Conservation (phyloP, 2,797 vertebrate genomes). For the Pseudochaenichthys georgianus region DNA sequence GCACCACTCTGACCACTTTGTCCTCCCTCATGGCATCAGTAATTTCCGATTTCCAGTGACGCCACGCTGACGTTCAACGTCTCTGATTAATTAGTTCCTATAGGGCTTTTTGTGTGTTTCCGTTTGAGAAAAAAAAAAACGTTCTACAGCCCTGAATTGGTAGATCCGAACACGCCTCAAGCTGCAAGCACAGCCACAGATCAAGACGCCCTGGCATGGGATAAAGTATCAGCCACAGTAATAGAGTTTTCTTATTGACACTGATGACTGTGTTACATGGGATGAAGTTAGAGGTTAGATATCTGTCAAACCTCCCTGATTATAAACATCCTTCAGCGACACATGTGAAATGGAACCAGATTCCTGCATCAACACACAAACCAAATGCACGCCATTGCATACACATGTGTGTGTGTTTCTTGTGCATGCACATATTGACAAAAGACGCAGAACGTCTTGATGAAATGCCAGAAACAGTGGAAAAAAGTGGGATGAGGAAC, state of each 20-base stretch:
- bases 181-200: slow-evolving; percentile 34
- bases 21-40: slow-evolving; percentile 47
- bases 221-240: slow-evolving; percentile 40
- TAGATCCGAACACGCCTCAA: slow-evolving; percentile 42
- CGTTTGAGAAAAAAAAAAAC: slow-evolving; percentile 23
- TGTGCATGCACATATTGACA: slow-evolving; percentile 21
- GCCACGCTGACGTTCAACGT: slow-evolving; percentile 47
- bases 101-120: slow-evolving; percentile 48
- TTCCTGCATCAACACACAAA: background rate
- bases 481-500: slow-evolving; percentile 72
- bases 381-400: slow-evolving; percentile 4
- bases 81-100: slow-evolving; percentile 67
- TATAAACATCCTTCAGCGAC: slow-evolving; percentile 62
- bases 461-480: slow-evolving; percentile 61
- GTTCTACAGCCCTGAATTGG: slow-evolving; percentile 37
- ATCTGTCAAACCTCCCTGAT: slow-evolving; percentile 61
- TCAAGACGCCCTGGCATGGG: slow-evolving; percentile 45
- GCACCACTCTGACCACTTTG: slow-evolving; percentile 33
- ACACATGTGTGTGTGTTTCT: background rate
- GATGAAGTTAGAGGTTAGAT: slow-evolving; percentile 44
- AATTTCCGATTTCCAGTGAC: slow-evolving; percentile 58
- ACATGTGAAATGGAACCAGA: slow-evolving; percentile 39
- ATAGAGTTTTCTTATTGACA: slow-evolving; percentile 54
- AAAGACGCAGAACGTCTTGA: slow-evolving; percentile 21
- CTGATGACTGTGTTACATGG: slow-evolving; percentile 46